Evolutionary conservation across 2,113 vertebrate genomes (phyloP).

Genomic region (Charina bottae): DNA sequence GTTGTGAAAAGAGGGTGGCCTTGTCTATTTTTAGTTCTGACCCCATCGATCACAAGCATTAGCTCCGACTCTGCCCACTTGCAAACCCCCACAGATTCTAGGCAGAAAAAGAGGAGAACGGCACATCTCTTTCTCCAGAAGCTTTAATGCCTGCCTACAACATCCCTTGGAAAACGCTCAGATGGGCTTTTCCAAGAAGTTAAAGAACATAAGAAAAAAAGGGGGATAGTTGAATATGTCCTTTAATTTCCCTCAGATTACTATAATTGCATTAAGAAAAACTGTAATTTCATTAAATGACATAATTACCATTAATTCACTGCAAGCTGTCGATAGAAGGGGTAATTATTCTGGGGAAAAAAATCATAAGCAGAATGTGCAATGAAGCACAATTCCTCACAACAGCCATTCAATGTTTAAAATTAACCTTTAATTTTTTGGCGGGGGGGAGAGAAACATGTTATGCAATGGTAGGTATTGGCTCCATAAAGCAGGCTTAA

Average conservation of each 20-base stretch:
- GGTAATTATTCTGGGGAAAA: constrained; percentile 74
- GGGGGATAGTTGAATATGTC: constrained; percentile 45
- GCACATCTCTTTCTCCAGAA: not conserved
- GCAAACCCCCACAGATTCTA: not conserved
- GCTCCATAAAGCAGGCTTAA: constrained; percentile 10
- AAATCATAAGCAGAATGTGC: constrained; percentile 71
- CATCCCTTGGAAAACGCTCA: not conserved
- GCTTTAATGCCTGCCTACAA: not conserved
- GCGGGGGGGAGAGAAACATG: constrained; percentile 32
- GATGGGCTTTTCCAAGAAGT: not conserved
- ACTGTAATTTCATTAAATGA: constrained; percentile 80
- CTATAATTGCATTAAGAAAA: constrained; percentile 74
- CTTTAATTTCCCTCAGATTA: constrained; percentile 69
- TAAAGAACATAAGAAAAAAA: not conserved
- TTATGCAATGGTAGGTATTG: constrained; percentile 45
- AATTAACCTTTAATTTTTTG: constrained; percentile 68
- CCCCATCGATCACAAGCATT: not conserved
- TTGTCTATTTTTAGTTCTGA: too few relatives aligned
- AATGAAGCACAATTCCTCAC: constrained; percentile 73
- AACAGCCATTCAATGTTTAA: constrained; percentile 64
- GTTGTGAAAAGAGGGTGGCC: too few relatives aligned
- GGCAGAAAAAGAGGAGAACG: not conserved
- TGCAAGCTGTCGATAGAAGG: constrained; percentile 78
- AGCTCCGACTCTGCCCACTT: not conserved
- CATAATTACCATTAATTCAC: constrained; percentile 79